These are phyloP conservation scores for Glaucidium brasilianum DNA, from an alignment of 2,113 vertebrate species.

Conservation along the genomic window DNA sequence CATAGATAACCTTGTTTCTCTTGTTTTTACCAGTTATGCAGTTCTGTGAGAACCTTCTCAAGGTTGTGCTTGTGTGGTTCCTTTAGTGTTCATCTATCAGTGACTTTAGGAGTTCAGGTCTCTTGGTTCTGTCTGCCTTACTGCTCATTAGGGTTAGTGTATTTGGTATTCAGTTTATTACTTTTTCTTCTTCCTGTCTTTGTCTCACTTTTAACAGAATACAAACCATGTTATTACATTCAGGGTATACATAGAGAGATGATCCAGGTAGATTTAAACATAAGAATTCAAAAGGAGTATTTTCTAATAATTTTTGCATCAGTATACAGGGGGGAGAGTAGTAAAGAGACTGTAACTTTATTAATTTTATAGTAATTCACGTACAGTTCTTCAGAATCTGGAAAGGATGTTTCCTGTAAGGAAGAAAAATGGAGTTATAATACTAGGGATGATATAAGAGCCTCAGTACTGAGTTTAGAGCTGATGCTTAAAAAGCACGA, in stretches of 20 bases:
- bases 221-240: neutral
- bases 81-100: neutral
- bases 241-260: neutral
- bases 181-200: neutral
- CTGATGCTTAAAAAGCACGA: neutral
- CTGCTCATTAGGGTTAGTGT: neutral
- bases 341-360: neutral
- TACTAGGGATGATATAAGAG: neutral
- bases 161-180: neutral
- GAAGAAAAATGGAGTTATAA: neutral
- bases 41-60: neutral
- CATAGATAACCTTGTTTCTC: neutral
- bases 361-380: neutral
- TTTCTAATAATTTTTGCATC: neutral
- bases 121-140: neutral
- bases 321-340: neutral
- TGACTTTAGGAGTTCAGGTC: neutral
- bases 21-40: neutral
- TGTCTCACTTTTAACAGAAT: neutral
- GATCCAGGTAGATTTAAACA: neutral
- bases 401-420: neutral
- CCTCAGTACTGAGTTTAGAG: neutral
- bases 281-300: neutral
- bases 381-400: neutral
- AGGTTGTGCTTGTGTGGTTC: neutral